Evolutionary conservation across 1,140 invertebrate genomes (phyloP).

Genomic region (Odontomachus brunneus): DNA sequence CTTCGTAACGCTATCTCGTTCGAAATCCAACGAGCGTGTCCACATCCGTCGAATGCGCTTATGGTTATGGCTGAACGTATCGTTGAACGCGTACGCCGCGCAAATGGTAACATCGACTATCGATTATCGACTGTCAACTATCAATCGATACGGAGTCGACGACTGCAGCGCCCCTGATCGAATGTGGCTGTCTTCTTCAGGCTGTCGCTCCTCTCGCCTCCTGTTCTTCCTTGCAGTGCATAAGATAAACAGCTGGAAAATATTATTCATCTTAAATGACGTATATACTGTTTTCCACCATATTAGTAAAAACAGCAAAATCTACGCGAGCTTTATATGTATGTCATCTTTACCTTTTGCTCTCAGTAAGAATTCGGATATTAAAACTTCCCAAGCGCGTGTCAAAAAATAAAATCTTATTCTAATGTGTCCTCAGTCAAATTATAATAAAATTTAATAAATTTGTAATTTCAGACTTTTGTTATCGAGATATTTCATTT

Average conservation of each 20-base stretch:
- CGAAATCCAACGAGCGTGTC: conserved; percentile 61
- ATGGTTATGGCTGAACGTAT: conserved; percentile 51
- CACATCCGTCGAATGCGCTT: conserved; percentile 30
- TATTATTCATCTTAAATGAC: not conserved
- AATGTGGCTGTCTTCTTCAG: conserved; percentile 31
- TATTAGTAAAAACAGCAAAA: not conserved
- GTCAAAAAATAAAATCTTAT: not conserved
- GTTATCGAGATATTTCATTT: no score
- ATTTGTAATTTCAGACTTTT: not conserved
- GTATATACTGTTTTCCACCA: not conserved
- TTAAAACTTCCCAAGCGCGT: not conserved
- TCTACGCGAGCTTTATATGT: not conserved
- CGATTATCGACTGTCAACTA: not conserved
- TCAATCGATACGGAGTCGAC: no score
- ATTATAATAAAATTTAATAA: not conserved
- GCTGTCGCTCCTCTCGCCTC: not conserved
- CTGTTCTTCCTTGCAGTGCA: not conserved
- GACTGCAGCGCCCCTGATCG: conserved; percentile 53
- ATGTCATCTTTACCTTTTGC: not conserved
- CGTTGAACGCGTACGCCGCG: not conserved
- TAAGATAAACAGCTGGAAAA: not conserved
- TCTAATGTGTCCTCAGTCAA: not conserved
- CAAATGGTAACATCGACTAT: conserved; percentile 27
- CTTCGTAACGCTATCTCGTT: conserved; percentile 21
- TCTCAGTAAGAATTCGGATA: not conserved